Base-by-base conservation (phyloP, 1,140 invertebrate genomes). In the Ostrea denselamellosa region DNA sequence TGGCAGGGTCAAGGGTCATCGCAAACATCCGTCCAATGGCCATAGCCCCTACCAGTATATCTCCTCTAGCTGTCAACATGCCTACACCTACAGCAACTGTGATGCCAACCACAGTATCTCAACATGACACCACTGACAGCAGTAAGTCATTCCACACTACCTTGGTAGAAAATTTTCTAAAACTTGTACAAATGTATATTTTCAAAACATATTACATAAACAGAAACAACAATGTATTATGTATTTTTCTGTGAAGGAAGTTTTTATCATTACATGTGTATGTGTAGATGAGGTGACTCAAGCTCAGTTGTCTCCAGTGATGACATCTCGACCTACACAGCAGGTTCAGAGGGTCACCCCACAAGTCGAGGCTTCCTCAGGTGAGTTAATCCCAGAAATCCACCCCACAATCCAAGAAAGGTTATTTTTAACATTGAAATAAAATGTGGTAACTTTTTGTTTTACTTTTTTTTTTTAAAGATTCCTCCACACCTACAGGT, bases 1-100 rank as follows among this genome's bases (percentile, higher is more conserved):
- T 89, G 44, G 90, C 92, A 44, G 92, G 93, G 62, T 92, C 93
- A 44, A 94, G 94, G 86, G 93, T 93, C n/a, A 96, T 98, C 85
- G 98, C 98, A 10, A 98, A 98, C 90, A 99, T 99, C 90, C 95
- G 98, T 19, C 98, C 98, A 0, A 98, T 98, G 96, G 93, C 97
- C 97, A 85, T 96, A 96, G 88, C 96, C 96, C 88, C 96, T 95
- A 90, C 91, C 9, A 89, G 90, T 62, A 87, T 90, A 58, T 87
- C 90, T 77, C 92, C 89, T 19, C 87, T 89, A 8, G 89, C 90
- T 86, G 86, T 85, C 22, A 83, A 86, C 68, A 83, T 86, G 12
- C 85, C 89, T 10, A 94, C 93, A 44, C 94, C 94, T 0, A 98
- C 97, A 44, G 97, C 97, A 2, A 97, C 97, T 12, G 97, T 98